Evolutionary conservation across 1,140 invertebrate genomes (phyloP).

Genomic region (Lycorma delicatula): DNA sequence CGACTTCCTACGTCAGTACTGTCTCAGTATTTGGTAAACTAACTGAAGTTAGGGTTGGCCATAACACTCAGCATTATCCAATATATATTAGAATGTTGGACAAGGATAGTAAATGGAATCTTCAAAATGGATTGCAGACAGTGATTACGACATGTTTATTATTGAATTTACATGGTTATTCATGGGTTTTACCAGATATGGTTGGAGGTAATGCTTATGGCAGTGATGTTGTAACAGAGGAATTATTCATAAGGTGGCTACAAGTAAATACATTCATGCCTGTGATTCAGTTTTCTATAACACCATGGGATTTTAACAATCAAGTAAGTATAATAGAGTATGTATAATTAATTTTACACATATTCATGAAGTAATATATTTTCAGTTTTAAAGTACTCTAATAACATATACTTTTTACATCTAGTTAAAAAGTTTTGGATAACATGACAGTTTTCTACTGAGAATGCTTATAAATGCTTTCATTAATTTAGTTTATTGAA

Average conservation of each 20-base stretch:
- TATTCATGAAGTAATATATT: no score
- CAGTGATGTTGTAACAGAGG: slow-evolving; percentile 48
- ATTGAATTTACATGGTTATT: slow-evolving; percentile 76
- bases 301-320: slow-evolving; percentile 77
- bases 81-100: slow-evolving; percentile 85
- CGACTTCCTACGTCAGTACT: slow-evolving; percentile 22
- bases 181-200: slow-evolving; percentile 82
- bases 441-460: no score
- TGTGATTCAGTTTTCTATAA: slow-evolving; percentile 75
- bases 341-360: no score
- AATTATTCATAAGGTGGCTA: slow-evolving; percentile 83
- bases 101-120: slow-evolving; percentile 69
- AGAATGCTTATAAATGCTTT: no score
- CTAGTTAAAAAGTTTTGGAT: no score
- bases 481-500: no score
- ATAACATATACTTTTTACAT: no score
- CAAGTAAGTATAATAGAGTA: no score
- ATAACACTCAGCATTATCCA: slow-evolving; percentile 61
- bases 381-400: no score
- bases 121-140: slow-evolving; percentile 66
- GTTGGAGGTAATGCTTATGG: slow-evolving; percentile 81
- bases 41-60: slow-evolving; percentile 38
- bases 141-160: slow-evolving; percentile 71
- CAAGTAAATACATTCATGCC: slow-evolving; percentile 83
- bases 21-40: slow-evolving; percentile 19